A percentile compares a stretch with the other conserved stretches of the same genome.
These are phyloP conservation scores for Stramonita haemastoma DNA, from an alignment of 2,888 invertebrate species.

Conservation along the genomic window DNA sequence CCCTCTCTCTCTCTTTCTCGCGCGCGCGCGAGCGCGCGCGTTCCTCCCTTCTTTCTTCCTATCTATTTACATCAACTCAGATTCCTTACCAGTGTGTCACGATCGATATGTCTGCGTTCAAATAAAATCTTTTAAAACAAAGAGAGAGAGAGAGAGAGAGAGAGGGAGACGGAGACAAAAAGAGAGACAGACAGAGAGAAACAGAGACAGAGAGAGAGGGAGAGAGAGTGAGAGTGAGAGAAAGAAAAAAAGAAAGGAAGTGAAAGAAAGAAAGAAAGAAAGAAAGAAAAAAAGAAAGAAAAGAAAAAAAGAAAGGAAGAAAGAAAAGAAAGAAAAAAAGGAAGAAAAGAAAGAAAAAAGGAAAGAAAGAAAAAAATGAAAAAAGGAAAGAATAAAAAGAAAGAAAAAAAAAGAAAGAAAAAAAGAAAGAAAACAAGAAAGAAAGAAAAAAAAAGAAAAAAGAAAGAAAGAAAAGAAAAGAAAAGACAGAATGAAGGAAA, in stretches of 20 bases:
- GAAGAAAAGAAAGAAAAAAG: too few relatives aligned
- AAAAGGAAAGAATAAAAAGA: not conserved
- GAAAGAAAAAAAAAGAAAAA: not conserved
- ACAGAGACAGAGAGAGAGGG: not conserved
- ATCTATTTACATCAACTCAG: too few relatives aligned
- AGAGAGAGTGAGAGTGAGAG: not conserved
- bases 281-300: not conserved
- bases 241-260: not conserved
- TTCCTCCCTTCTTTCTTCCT: too few relatives aligned
- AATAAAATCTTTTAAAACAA: not conserved
- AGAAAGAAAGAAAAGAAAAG: not conserved
- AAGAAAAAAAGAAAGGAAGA: not conserved
- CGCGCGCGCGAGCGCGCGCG: too few relatives aligned
- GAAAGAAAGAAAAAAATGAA: too few relatives aligned
- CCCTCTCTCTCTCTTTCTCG: too few relatives aligned
- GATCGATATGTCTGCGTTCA: too few relatives aligned
- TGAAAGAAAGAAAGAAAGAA: not conserved
- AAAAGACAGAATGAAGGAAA: not conserved
- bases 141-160: not conserved
- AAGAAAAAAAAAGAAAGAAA: not conserved
- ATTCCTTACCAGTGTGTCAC: too few relatives aligned
- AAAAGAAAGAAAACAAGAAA: not conserved
- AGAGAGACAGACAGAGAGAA: not conserved
- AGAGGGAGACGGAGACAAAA: not conserved
- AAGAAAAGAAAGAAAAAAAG: not conserved